These are phyloP conservation scores for Meloidogyne hapla DNA, from an alignment of 1,140 invertebrate genomes.

Conservation along the genomic window DNA sequence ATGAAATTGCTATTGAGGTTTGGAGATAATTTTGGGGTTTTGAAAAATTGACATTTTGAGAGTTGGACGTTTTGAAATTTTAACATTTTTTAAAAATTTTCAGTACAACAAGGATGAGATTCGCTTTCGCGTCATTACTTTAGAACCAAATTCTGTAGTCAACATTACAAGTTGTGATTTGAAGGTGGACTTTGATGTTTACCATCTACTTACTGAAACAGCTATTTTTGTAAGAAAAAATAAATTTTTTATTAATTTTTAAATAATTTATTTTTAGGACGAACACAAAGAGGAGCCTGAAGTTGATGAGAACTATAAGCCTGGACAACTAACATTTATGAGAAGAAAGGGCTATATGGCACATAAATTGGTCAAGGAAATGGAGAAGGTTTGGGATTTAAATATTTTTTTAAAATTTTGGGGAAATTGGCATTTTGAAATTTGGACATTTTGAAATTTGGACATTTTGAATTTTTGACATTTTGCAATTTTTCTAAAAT, in stretches of 20 bases:
- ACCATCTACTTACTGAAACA: not conserved
- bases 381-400: not conserved
- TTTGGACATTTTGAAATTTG: no score
- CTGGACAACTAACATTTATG: not conserved
- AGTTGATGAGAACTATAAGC: not conserved
- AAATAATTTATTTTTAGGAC: not conserved
- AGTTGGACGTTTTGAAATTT: no score
- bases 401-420: no score
- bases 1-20: not conserved
- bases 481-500: no score
- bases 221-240: not conserved
- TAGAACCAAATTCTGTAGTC: not conserved
- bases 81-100: not conserved
- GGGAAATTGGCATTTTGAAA: no score
- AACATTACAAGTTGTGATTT: conserved; percentile 6
- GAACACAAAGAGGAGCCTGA: not conserved
- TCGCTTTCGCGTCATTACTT: not conserved
- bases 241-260: not conserved
- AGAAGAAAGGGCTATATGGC: not conserved
- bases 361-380: not conserved
- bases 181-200: not conserved
- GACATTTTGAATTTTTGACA: no score
- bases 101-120: not conserved
- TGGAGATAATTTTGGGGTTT: not conserved
- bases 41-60: no score